Conservation (phyloP, 1,140 invertebrate genomes). For the Lethrus apterus region DNA sequence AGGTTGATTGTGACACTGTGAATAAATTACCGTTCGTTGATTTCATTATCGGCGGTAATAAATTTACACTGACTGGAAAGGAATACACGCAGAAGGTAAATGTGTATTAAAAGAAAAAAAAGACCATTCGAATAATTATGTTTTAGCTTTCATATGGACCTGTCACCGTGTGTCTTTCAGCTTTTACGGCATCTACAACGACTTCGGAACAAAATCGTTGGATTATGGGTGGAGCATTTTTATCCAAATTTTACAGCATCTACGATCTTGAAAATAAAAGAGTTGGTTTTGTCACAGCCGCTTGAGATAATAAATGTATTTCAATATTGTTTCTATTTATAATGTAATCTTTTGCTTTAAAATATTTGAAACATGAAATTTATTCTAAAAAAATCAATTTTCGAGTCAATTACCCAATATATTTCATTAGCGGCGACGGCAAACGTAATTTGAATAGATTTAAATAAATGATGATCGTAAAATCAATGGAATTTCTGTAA, state of each 20-base stretch:
- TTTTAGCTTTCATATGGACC: conserved; percentile 22
- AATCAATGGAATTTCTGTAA: too few relatives aligned
- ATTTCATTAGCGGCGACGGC: too few relatives aligned
- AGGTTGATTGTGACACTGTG: conserved; percentile 40
- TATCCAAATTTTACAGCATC: conserved; percentile 32
- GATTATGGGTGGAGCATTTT: conserved; percentile 34
- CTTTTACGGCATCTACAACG: conserved; percentile 23
- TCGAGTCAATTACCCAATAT: too few relatives aligned
- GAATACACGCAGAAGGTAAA: conserved; percentile 36
- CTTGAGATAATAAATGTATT: too few relatives aligned
- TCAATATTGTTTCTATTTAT: too few relatives aligned
- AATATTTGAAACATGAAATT: too few relatives aligned
- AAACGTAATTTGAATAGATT: too few relatives aligned
- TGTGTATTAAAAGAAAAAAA: not conserved
- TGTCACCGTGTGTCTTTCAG: conserved; percentile 28
- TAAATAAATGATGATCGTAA: too few relatives aligned
- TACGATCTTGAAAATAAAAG: conserved; percentile 28
- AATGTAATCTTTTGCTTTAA: too few relatives aligned
- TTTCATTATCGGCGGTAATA: conserved; percentile 33
- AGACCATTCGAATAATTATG: conserved; percentile 1
- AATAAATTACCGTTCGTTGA: conserved; percentile 35
- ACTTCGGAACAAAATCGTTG: conserved; percentile 21
- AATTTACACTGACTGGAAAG: conserved; percentile 33
- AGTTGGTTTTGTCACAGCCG: conserved; percentile 32
- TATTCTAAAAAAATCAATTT: too few relatives aligned